phyloP scores from a whole-genome alignment of 2,888 invertebrate species.

The Nymphalis polychloros region DNA sequence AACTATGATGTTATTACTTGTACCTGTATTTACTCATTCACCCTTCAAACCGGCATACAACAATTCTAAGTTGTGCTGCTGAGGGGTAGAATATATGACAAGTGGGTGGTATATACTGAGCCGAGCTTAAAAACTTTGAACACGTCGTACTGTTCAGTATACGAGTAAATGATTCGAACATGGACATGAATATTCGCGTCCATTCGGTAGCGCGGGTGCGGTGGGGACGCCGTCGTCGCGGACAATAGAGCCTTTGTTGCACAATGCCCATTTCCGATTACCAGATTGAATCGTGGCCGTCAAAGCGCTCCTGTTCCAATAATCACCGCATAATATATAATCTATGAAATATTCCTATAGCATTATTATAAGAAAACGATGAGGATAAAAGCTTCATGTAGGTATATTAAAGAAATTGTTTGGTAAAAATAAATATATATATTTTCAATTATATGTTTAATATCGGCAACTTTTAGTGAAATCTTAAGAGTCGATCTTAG shows the following conservation, averaged over 20 bases:
- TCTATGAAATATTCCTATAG: constrained; percentile 28
- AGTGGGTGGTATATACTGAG: too few species aligned
- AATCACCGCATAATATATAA: constrained; percentile 52
- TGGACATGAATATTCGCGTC: constrained; percentile 36
- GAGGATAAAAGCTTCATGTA: background rate
- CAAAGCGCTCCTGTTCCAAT: constrained; percentile 67
- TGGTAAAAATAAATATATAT: too few species aligned
- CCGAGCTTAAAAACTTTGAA: background rate
- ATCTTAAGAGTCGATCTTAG: background rate
- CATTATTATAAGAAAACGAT: background rate
- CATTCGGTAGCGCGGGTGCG: constrained; percentile 23
- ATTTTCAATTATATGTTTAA: too few species aligned
- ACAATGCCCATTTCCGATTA: constrained; percentile 81
- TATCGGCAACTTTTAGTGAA: too few species aligned
- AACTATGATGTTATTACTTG: too few species aligned
- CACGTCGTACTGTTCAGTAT: background rate
- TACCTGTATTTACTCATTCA: too few species aligned
- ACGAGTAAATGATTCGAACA: constrained; percentile 12
- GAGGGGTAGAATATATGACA: too few species aligned
- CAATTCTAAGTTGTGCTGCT: too few species aligned
- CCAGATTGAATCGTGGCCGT: constrained; percentile 77
- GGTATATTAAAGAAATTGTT: background rate
- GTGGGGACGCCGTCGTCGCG: constrained; percentile 30
- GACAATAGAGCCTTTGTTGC: constrained; percentile 77
- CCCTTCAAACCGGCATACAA: too few species aligned